Evolutionary conservation across 2,888 invertebrate genomes (phyloP).

Genomic region (Tethea ocularis): DNA sequence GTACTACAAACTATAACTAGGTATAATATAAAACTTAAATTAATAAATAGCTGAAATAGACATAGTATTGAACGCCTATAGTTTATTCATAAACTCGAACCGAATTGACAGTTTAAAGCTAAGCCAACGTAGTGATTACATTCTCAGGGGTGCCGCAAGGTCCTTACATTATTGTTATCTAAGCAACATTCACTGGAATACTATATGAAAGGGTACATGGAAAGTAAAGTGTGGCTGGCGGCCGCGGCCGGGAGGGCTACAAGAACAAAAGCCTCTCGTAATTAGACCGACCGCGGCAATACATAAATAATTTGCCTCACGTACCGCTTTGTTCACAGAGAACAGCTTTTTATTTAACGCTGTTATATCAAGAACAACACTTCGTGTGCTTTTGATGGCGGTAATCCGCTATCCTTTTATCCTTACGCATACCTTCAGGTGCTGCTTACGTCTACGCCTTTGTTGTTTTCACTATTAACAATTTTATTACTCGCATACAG

Average conservation of each 20-base stretch:
- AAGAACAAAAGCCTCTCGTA: constrained; percentile 81
- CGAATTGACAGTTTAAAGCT: constrained; percentile 27
- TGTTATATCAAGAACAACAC: constrained; percentile 77
- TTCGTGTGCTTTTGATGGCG: constrained; percentile 69
- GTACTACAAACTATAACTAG: too few relatives aligned
- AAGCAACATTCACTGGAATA: constrained; percentile 43
- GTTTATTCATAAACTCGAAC: constrained; percentile 11
- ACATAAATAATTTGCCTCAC: constrained; percentile 83
- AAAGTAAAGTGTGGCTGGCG: constrained; percentile 58
- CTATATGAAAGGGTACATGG: constrained; percentile 49
- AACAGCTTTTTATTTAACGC: constrained; percentile 80
- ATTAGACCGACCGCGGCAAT: constrained; percentile 81
- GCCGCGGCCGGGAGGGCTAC: constrained; percentile 52
- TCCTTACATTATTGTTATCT: constrained; percentile 73
- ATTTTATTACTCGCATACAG: background rate
- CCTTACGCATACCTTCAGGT: constrained; percentile 46
- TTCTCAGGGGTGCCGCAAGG: constrained; percentile 44
- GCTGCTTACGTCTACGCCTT: constrained; percentile 35
- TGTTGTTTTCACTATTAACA: constrained; percentile 41
- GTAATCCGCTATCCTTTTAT: constrained; percentile 68
- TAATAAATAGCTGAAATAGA: background rate
- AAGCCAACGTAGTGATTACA: constrained; percentile 56
- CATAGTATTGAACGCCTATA: background rate
- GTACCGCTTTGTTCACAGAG: constrained; percentile 76
- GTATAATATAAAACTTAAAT: too few relatives aligned